Evolutionary conservation across 2,113 vertebrate species (phyloP).

Genomic region (human (Homo sapiens)): GRCh38 chr9:34305501-34306000

Average conservation of each 20-base stretch:
- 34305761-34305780: background rate
- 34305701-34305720: background rate
- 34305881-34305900: background rate
- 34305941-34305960: background rate
- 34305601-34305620: background rate
- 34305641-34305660: background rate
- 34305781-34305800: background rate
- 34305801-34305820: background rate
- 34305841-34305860: background rate
- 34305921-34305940: slow-evolving; percentile 22
- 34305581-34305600: background rate
- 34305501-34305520: background rate
- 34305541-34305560: background rate
- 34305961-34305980: slow-evolving; percentile 41
- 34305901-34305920: background rate
- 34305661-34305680: background rate
- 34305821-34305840: background rate
- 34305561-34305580: background rate
- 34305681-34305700: background rate
- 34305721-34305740: background rate
- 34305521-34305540: background rate
- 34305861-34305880: background rate
- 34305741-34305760: background rate
- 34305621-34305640: background rate
- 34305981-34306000: slow-evolving; percentile 15